Evolutionary conservation across 2,113 vertebrate species (phyloP), one percentile per base, ranked within the genome.

Genomic region (Aleadryas rufinucha): DNA sequence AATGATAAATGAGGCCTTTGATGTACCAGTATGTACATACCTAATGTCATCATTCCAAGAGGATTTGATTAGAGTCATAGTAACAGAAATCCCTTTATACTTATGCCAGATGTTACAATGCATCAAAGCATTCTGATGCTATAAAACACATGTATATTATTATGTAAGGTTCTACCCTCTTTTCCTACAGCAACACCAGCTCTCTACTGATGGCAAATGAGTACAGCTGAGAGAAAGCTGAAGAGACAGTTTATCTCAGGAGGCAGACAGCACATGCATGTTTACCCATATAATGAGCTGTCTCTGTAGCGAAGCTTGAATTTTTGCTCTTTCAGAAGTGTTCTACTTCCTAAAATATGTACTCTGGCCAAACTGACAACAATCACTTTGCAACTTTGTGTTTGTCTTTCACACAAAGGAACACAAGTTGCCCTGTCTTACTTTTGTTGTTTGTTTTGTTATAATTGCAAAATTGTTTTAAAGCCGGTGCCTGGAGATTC

Each of bases 1-100:
- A 94, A 94, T 90, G 37, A 88, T 85, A 75, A 92, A 94, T 87
- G 59, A 88, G 13, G 27, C 13, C 33, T 90, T 89, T 93, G 72
- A 81, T 84, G 60, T 63, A 69, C 47, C 47, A 66, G 16, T 76
- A 66, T 59, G 64, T 84, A 85, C 61, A 33, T 83, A 81, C 5
- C 54, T 89, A 74, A 77, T 70, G 47, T 50, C 80, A 31, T 35
- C 4, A 37, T 86, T 91, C 41, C 53, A 24, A 87, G 53, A n/a
- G 19, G 26, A 84, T 89, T 45, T 63, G 16, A 90, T 74, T 54
- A 65, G 28, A 86, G 72, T 78, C 69, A 64, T 28, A 59, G 63
- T 64, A 60, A 54, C 22, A 87, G 61, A 75, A 96, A 81, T 65
- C 14, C 28, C 39, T 86, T 74, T 44, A 50, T 59, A 41, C 22